Evolutionary conservation across 2,797 vertebrate genomes (phyloP), one percentile per base, ranked within the genome.

Genomic region (Toxotes lorentzi): DNA sequence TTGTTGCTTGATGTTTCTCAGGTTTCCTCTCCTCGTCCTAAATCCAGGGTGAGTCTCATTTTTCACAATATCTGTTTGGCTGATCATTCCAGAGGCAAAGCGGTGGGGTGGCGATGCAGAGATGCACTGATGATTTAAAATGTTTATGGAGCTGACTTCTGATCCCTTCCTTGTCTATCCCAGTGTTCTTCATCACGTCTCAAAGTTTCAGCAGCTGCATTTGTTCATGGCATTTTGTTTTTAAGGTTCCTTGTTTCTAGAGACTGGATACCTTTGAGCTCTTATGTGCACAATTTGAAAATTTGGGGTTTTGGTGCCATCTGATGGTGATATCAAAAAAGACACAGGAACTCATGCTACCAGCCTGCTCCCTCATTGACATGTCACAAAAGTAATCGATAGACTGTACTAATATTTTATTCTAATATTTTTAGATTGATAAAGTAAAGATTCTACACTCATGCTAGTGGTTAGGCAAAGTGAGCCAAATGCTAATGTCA

Each of bases 21-120:
- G 95, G 95, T 94, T 66, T 94, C 95, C 66, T 92, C 95, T 88
- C 95, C 95, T 92, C 94, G 85, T 84, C 94, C 95, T 71, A 96
- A 95, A 91, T 96, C 95, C 80, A 95, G 92, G 94, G 95, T 96
- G 89, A 95, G 95, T 94, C 53, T 40, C 59, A n/a, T 60, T 81
- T 70, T 68, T 45, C 32, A 45, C 60, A 61, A 8, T 51, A 38
- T 70, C 17, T 69, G 16, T 70, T 63, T 58, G 32, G n/a, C 63
- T 59, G 34, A 34, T 70, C 16, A 19, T n/a, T 68, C 4, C 76
- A 76, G 79, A 72, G 4, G 4, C 8, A 38, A 13, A 57, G 23
- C 12, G 5, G 27, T 56, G 70, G n/a, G 43, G 19, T 14, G 35
- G 54, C n/a, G 43, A 10, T 38, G 51, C 48, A 30, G 32, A 41